Percentiles rank a stretch among this genome's conserved stretches.
These are phyloP conservation scores for Dromaius novaehollandiae DNA, from an alignment of 2,113 vertebrate species.

Conservation along the genomic window DNA sequence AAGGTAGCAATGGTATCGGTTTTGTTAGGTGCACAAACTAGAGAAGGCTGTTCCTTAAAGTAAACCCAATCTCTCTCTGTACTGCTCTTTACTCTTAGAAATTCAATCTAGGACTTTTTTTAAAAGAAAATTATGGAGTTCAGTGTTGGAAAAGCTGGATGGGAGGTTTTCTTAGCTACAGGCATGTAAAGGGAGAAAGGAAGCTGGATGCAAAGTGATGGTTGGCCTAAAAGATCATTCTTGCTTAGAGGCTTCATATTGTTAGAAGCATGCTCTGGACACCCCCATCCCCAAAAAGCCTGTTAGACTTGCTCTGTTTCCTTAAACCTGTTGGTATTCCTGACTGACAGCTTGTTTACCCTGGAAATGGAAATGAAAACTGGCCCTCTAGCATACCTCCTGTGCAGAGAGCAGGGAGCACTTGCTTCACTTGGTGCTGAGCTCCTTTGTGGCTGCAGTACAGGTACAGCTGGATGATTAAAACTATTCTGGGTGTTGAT, in stretches of 20 bases:
- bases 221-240: background rate
- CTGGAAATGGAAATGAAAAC: background rate
- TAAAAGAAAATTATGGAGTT: background rate
- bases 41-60: background rate
- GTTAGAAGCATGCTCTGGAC: background rate
- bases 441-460: fast-evolving
- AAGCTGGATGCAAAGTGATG: background rate
- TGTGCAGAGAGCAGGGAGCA: background rate
- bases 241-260: background rate
- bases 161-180: background rate
- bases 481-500: background rate
- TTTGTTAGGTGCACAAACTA: background rate
- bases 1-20: background rate
- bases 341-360: background rate
- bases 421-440: background rate
- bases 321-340: background rate
- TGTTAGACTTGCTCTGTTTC: background rate
- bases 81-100: background rate
- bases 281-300: background rate
- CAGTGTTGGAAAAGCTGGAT: background rate
- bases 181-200: background rate
- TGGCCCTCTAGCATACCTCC: background rate
- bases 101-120: background rate
- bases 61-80: background rate
- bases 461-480: background rate